Conservation (phyloP, 2,797 vertebrate genomes). For the Percopsis omiscomaycus region DNA sequence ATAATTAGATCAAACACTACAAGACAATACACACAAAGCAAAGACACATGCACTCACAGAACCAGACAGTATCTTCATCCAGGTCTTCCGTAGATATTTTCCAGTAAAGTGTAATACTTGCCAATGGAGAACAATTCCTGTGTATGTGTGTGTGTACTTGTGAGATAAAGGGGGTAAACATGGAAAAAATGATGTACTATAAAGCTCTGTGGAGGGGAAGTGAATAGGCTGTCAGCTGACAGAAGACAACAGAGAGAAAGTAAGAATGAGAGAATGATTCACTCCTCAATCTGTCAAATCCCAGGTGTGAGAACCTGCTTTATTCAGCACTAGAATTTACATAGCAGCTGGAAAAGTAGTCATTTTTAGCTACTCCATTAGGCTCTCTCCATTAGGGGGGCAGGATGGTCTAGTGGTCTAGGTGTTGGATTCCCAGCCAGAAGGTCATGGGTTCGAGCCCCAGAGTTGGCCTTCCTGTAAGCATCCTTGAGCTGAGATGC, state of each 20-base stretch:
- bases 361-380: too few species aligned
- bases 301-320: slow-evolving; percentile 13
- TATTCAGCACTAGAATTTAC: slow-evolving; percentile 1
- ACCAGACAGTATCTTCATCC: slow-evolving; percentile 39
- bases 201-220: slow-evolving; percentile 29
- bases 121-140: slow-evolving; percentile 14
- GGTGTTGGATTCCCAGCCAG: too few species aligned
- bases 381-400: too few species aligned
- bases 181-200: slow-evolving; percentile 52
- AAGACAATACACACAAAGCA: neutral
- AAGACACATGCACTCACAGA: slow-evolving; percentile 21
- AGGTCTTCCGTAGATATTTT: slow-evolving; percentile 44
- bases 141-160: slow-evolving; percentile 3
- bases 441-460: too few species aligned
- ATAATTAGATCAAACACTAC: neutral
- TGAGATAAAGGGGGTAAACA: slow-evolving; percentile 33
- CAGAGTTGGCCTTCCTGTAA: too few species aligned
- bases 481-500: too few species aligned
- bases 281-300: neutral
- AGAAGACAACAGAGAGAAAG: slow-evolving; percentile 1
- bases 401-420: too few species aligned
- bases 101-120: slow-evolving; percentile 32
- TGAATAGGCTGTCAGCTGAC: slow-evolving; percentile 20
- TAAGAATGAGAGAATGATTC: slow-evolving; percentile 9
- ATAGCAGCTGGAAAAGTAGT: neutral